phyloP scores from a whole-genome alignment of 2,113 vertebrate species.

The Ammodytes marinus region DNA sequence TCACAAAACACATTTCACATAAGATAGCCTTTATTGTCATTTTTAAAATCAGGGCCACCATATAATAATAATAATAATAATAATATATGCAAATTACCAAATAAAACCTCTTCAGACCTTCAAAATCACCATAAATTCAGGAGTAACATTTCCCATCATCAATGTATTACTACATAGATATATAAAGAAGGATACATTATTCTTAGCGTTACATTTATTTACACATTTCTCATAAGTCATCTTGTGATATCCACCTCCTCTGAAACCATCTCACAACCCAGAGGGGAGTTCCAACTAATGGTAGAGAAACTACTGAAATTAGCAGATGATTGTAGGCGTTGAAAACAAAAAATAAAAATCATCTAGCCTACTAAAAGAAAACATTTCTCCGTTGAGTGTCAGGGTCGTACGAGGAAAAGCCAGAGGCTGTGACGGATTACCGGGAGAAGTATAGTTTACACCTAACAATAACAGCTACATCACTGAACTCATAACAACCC shows the following conservation, averaged over 20 bases:
- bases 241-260: constrained; percentile 27
- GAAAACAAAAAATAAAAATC: constrained; percentile 24
- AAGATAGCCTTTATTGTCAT: too few relatives aligned
- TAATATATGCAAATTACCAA: background rate
- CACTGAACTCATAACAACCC: constrained; percentile 75
- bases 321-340: constrained; percentile 21
- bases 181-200: constrained; percentile 1
- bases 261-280: constrained; percentile 13
- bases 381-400: constrained; percentile 33
- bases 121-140: background rate
- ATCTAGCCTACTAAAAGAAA: background rate
- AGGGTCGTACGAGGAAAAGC: constrained; percentile 1
- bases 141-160: background rate
- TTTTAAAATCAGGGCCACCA: too few relatives aligned
- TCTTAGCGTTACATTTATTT: constrained; percentile 10
- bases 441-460: constrained; percentile 66
- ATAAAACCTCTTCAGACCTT: background rate
- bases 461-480: constrained; percentile 76
- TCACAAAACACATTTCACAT: too few relatives aligned
- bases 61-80: too few relatives aligned
- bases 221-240: constrained; percentile 21
- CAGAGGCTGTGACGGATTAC: constrained; percentile 55
- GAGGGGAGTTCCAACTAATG: constrained; percentile 35
- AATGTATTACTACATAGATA: background rate
- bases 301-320: constrained; percentile 36